phyloP scores from a whole-genome alignment of 2,888 invertebrate genomes.

The Diaprepes abbreviatus region DNA sequence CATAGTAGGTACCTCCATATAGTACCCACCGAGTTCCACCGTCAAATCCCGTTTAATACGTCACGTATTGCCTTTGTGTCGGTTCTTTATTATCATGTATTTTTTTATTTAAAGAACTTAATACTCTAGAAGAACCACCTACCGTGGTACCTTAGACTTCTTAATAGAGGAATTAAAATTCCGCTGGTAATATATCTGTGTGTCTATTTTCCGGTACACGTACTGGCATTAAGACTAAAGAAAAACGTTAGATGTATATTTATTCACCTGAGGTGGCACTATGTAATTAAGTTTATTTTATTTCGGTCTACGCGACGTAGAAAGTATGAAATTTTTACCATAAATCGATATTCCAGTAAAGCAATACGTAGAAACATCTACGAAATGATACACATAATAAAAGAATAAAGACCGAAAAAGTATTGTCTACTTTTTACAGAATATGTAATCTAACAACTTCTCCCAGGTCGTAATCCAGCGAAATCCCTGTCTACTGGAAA shows the following conservation, averaged over 20 bases:
- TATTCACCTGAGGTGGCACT: neutral
- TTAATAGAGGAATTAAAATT: slow-evolving; percentile 30
- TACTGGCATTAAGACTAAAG: slow-evolving; percentile 6
- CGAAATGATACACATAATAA: no score
- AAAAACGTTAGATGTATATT: slow-evolving; percentile 2
- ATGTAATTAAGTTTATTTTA: no score
- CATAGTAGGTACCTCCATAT: neutral
- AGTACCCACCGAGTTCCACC: slow-evolving; percentile 5
- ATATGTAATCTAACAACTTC: no score
- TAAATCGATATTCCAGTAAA: no score
- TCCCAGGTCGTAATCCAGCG: no score
- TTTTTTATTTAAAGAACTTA: slow-evolving; percentile 23
- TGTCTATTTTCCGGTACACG: slow-evolving; percentile 33
- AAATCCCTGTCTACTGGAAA: no score
- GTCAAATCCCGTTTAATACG: slow-evolving; percentile 12
- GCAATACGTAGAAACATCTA: no score
- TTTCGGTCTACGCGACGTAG: no score
- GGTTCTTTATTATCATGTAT: slow-evolving; percentile 26
- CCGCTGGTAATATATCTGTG: slow-evolving; percentile 18
- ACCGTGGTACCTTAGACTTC: slow-evolving; percentile 22
- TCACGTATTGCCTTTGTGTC: slow-evolving; percentile 32
- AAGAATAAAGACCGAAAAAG: no score
- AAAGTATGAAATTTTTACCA: no score
- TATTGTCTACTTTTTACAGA: no score
- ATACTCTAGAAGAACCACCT: slow-evolving; percentile 28